Evolutionary conservation across 2,797 vertebrate species (phyloP).

Genomic region (Molothrus ater): DNA sequence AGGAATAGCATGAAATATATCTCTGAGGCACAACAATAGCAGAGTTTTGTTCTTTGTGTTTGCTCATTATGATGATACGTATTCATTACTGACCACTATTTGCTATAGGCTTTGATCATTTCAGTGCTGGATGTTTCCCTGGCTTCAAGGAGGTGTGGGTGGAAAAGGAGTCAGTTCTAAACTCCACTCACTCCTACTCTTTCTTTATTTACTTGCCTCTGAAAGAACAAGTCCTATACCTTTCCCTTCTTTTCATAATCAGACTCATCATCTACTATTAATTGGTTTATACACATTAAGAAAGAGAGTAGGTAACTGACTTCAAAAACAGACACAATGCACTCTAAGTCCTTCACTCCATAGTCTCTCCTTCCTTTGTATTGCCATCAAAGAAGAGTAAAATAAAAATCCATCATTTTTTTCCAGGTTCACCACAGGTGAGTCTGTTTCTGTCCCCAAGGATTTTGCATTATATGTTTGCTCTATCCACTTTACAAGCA

Average conservation of each 20-base stretch:
- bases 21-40: not conserved
- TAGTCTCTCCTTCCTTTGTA: not conserved
- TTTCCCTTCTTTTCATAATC: not conserved
- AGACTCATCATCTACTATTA: not conserved
- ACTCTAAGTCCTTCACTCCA: not conserved
- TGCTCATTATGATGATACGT: not conserved
- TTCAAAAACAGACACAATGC: not conserved
- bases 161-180: constrained; percentile 5
- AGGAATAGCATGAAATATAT: not conserved
- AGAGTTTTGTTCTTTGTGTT: not conserved
- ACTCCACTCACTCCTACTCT: not conserved
- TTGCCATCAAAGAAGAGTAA: not conserved
- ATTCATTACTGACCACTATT: not conserved
- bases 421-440: not conserved
- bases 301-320: not conserved
- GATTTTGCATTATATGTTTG: not conserved
- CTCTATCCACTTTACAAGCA: not conserved
- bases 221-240: not conserved
- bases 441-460: not conserved
- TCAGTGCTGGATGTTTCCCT: not conserved
- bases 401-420: not conserved
- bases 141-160: not conserved
- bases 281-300: not conserved
- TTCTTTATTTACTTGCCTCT: constrained; percentile 1
- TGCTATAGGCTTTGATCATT: not conserved